These are phyloP conservation scores for Myripristis murdjan DNA, from an alignment of 2,797 vertebrate genomes.

Conservation along the genomic window DNA sequence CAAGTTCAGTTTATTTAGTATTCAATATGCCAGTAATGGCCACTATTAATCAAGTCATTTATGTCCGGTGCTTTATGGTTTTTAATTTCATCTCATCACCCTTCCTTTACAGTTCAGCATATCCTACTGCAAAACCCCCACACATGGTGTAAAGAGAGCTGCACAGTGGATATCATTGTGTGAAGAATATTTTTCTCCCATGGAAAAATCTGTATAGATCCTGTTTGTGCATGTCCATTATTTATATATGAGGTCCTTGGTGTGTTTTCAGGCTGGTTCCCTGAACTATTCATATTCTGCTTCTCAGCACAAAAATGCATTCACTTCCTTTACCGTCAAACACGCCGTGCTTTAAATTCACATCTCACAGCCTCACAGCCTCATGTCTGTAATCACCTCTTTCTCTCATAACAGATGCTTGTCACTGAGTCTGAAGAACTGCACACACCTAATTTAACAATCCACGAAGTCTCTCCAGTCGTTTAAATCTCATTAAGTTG, in stretches of 20 bases:
- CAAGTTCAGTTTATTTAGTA: too few species aligned
- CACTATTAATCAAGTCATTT: too few species aligned
- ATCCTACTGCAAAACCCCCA: too few species aligned
- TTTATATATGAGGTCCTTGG: constrained; percentile 15
- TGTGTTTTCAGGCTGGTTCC: constrained; percentile 33
- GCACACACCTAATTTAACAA: constrained; percentile 26
- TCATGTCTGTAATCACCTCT: constrained; percentile 16
- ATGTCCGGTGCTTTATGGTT: too few species aligned
- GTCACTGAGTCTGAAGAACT: constrained; percentile 9
- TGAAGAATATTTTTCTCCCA: too few species aligned
- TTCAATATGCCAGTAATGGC: too few species aligned
- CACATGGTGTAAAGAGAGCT: too few species aligned
- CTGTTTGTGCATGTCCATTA: neutral
- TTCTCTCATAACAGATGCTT: constrained; percentile 19
- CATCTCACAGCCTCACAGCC: constrained; percentile 21
- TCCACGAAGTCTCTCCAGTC: neutral
- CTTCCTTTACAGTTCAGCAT: too few species aligned
- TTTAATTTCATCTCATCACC: too few species aligned
- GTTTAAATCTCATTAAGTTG: constrained; percentile 37
- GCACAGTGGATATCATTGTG: too few species aligned
- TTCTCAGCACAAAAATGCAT: constrained; percentile 21
- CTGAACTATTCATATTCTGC: constrained; percentile 37
- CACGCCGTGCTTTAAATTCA: constrained; percentile 4
- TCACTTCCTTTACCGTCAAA: constrained; percentile 18
- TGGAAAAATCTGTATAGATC: too few species aligned